Evolutionary conservation across 1,140 invertebrate species (phyloP).

Genomic region (Tetramorium alpestre): DNA sequence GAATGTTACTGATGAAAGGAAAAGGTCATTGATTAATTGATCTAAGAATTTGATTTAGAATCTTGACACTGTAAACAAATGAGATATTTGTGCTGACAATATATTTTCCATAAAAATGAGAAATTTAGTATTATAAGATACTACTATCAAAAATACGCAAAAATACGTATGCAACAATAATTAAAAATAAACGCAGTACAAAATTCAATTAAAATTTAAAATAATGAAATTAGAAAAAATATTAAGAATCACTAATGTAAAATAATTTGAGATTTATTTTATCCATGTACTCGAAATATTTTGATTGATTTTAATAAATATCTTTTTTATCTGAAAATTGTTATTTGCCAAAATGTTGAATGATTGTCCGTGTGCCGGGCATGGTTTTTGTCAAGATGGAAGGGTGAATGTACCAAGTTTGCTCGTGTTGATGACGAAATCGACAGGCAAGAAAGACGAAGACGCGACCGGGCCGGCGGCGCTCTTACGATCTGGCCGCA

Average conservation of each 20-base stretch:
- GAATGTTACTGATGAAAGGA: neutral
- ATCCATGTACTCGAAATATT: neutral
- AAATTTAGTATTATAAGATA: no score
- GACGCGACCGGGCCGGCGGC: slow-evolving; percentile 19
- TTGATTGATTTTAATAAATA: neutral
- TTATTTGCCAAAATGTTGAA: neutral
- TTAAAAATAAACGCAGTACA: no score
- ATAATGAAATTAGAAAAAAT: no score
- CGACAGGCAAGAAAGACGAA: slow-evolving; percentile 58
- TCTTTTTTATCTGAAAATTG: neutral
- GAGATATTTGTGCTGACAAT: neutral
- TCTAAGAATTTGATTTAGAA: neutral
- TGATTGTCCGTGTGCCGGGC: neutral
- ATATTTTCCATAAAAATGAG: no score
- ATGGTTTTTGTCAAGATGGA: neutral
- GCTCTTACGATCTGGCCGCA: slow-evolving; percentile 77
- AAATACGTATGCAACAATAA: no score
- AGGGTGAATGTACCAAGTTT: neutral
- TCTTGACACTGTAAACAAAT: neutral
- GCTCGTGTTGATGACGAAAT: slow-evolving; percentile 9
- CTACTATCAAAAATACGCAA: no score
- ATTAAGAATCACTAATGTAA: neutral
- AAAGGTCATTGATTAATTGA: neutral
- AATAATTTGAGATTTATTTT: neutral
- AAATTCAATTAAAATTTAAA: no score